Conservation (phyloP, 2,797 vertebrate genomes). For the Varecia variegata region DNA sequence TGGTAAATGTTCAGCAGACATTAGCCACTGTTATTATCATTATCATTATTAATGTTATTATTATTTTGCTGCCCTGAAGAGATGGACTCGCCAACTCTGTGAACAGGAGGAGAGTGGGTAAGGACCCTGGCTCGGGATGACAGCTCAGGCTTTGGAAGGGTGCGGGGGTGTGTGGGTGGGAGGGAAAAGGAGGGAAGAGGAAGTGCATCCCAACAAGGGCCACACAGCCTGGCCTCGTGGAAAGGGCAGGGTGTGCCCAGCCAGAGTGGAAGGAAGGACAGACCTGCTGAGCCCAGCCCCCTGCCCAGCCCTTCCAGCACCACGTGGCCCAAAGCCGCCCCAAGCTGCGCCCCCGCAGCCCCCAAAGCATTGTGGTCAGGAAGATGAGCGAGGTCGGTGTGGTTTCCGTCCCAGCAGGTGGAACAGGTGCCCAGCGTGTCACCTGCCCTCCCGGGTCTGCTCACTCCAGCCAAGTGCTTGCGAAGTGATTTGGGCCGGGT, state of each 20-base stretch:
- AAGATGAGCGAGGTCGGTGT: background rate
- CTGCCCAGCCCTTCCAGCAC: rapidly evolving
- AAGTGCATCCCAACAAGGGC: background rate
- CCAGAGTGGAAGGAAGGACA: too few species aligned
- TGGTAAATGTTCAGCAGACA: too few species aligned
- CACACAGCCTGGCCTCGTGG: background rate
- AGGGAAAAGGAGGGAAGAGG: too few species aligned
- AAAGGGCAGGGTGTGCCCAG: rapidly evolving
- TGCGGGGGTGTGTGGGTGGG: rapidly evolving
- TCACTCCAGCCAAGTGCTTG: background rate
- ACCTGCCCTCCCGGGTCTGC: background rate
- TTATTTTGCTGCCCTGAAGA: background rate
- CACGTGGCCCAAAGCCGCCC: rapidly evolving
- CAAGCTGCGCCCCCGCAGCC: rapidly evolving
- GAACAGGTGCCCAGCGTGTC: rapidly evolving
- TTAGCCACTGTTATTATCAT: too few species aligned
- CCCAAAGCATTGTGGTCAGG: background rate
- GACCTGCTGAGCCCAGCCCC: background rate
- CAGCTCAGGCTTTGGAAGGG: background rate
- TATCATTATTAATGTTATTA: background rate
- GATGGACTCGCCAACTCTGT: background rate
- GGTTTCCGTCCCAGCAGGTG: background rate
- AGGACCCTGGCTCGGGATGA: rapidly evolving
- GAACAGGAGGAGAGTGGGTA: background rate
- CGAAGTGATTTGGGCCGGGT: background rate